phyloP scores from a whole-genome alignment of 1,140 invertebrate genomes.

The Rhopalosiphum padi region DNA sequence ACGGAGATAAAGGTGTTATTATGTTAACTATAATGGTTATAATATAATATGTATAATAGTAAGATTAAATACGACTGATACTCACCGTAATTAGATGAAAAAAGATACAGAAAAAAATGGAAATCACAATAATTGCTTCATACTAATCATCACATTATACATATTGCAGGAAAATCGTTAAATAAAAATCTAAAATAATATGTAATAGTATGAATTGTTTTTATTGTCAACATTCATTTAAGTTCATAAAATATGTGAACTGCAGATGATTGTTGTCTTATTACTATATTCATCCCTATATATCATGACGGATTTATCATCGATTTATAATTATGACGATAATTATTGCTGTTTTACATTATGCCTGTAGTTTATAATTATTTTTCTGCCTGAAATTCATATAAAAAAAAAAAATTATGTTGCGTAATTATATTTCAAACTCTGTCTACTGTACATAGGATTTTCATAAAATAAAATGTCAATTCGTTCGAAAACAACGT shows the following conservation, averaged over 20 bases:
- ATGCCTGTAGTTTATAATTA: background rate
- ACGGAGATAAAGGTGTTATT: background rate
- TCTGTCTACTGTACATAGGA: background rate
- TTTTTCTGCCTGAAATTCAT: background rate
- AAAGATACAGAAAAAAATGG: background rate
- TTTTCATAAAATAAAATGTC: background rate
- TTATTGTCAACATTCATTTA: background rate
- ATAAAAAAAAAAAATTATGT: background rate
- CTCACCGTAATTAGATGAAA: background rate
- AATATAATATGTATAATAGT: no score
- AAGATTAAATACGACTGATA: background rate
- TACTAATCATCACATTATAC: background rate
- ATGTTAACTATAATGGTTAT: no score
- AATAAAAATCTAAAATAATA: background rate
- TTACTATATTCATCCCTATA: background rate
- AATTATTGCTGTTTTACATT: background rate
- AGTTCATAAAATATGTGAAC: background rate
- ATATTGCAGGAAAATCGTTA: background rate
- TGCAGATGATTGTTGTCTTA: background rate
- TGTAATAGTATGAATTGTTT: background rate
- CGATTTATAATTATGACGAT: background rate
- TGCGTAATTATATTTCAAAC: background rate
- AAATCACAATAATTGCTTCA: background rate
- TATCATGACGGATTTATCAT: background rate
- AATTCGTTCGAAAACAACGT: background rate